Evolutionary conservation across 2,113 vertebrate genomes (phyloP), one percentile per base, ranked within the genome.

Genomic region (Morphnarchus princeps): DNA sequence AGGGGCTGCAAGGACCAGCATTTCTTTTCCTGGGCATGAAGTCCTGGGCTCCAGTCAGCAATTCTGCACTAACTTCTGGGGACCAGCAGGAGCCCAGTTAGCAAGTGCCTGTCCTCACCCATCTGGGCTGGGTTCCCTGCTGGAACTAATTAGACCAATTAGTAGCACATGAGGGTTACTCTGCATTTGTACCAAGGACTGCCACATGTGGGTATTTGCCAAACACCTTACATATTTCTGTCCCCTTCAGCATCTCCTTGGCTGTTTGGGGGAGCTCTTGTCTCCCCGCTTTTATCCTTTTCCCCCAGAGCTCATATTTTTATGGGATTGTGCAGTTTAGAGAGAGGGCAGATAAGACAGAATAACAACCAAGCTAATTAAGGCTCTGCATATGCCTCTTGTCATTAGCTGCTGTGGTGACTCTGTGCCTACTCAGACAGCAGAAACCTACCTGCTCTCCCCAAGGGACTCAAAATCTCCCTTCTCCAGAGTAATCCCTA

Each of bases 11-110:
- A 66, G 26, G 13, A 80, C 8, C 43, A 29, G 4, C 0, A 0
- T 5, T 49, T 25, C 8, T 42, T 13, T 28, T 3, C 0, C 32
- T 0, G 2, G 1, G 6, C 36, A 3, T 1, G 6, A 32, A 1
- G 4, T 3, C 0, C 32, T 0, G 3, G 0, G 6, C 36, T 62
- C 34, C 7, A 1, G 6, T 1, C 16, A 5, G 14, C 31, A 43
- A 4, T 10, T 25, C 61, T 32, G 2, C 65, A 6, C 26, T 11
- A 4, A 11, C 9, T 69, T 40, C 59, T 28, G 2, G 16, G 13
- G 12, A 74, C 8, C 34, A n/a, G 40, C 34, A 45, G 13, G 21
- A 93, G 10, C 78, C 36, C 61, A 16, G 34, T 36, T 19, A 67
- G 31, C 9, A 54, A 74, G 9, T 29, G 43, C n/a, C 38, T 57